phyloP scores from a whole-genome alignment of 2,888 invertebrate species.

The Agrotis ipsilon region DNA sequence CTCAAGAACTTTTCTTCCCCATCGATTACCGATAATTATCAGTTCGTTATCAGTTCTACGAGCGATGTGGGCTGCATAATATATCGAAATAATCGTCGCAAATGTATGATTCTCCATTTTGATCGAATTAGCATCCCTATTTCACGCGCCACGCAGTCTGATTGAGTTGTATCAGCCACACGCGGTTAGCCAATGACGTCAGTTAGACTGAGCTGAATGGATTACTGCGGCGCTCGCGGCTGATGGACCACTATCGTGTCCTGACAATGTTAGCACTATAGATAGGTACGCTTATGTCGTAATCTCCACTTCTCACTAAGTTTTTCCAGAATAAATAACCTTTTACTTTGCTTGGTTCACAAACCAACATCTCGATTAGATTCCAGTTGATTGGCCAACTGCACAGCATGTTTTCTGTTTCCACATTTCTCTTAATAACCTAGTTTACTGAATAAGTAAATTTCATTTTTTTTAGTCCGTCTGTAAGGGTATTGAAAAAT shows the following conservation, averaged over 20 bases:
- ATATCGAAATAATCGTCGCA: neutral
- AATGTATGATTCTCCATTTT: neutral
- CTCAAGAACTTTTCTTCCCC: too few species aligned
- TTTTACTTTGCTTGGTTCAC: neutral
- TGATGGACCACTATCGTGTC: neutral
- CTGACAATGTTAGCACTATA: slow-evolving; percentile 11
- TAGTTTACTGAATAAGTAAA: too few species aligned
- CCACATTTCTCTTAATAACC: too few species aligned
- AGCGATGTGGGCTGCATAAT: too few species aligned
- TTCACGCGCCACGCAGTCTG: slow-evolving; percentile 30
- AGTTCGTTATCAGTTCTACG: too few species aligned
- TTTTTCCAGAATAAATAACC: neutral
- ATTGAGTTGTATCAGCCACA: slow-evolving; percentile 20
- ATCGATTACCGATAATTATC: too few species aligned
- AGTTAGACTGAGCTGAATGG: slow-evolving; percentile 33
- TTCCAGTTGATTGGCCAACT: neutral
- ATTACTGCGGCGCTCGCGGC: slow-evolving; percentile 35
- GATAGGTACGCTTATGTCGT: neutral
- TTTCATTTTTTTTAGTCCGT: too few species aligned
- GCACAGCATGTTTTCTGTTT: neutral
- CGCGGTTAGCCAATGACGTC: slow-evolving; percentile 38
- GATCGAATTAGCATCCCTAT: neutral
- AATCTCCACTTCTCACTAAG: neutral
- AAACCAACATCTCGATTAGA: neutral
- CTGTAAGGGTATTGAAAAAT: too few species aligned